Evolutionary conservation across 2,113 vertebrate genomes (phyloP), one percentile per base, ranked within the genome.

Genomic region (Chlamydotis undulata): DNA sequence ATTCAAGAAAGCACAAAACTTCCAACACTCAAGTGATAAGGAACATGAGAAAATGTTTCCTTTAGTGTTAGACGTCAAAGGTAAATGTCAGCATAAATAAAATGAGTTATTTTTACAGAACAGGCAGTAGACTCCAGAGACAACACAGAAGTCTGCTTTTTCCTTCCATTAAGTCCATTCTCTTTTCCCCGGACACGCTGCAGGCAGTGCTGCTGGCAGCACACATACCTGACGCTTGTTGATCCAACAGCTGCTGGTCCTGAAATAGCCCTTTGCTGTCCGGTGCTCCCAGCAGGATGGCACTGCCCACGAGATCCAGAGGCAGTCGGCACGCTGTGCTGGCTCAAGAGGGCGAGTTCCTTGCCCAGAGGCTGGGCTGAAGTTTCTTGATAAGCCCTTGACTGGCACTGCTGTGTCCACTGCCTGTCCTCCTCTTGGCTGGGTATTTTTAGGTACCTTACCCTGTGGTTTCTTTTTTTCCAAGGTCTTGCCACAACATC

Each of bases 381-480:
- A 18, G 35, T 39, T 64, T 83, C 73, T 41, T 37, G 73, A 85
- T 63, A 87, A 87, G 59, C 23, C 39, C 45, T 43, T 56, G 89
- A 25, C 19, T 61, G 70, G 75, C 39, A 45, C 35, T 5, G 64
- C 75, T 73, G 53, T 77, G 94, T 74, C 59, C 93, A 26, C 21
- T 56, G 96, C 55, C 80, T 59, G 69, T 68, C 7, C 80, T 97
- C 56, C 92, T 90, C 84, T 94, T 88, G 91, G 87, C 43, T 96
- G 60, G 67, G 52, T 56, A 80, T 28, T 93, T 93, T 98, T 49
- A 98, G 92, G 85, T 93, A 81, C n/a, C 97, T 97, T n/a, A 88
- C 65, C 64, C 98, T 95, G 45, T 87, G 71, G 31, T 94, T 95
- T 6, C 93, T 92, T 5, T 11, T 75, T 86, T 89, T 97, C 28